phyloP scores from a whole-genome alignment of 2,113 vertebrate genomes.

The Peromyscus maniculatus region DNA sequence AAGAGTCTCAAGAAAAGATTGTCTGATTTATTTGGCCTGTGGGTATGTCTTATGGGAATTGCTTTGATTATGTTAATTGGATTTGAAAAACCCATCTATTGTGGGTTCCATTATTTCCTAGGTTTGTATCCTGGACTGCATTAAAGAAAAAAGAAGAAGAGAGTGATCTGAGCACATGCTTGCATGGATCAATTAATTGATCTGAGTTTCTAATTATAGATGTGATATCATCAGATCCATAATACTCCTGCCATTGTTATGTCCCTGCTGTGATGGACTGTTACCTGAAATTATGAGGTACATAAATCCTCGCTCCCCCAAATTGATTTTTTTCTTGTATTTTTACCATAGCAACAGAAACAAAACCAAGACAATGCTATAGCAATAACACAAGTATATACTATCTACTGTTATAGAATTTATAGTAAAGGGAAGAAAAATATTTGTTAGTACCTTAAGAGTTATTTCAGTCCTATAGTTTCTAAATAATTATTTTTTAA shows the following conservation, averaged over 20 bases:
- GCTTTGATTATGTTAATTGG: no score
- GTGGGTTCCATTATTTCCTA: no score
- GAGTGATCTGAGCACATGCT: no score
- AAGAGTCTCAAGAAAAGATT: no score
- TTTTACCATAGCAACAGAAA: neutral
- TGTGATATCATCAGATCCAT: neutral
- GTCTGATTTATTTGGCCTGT: no score
- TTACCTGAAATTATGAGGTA: neutral
- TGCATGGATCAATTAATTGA: neutral
- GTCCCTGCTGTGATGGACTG: neutral
- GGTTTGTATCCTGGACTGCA: no score
- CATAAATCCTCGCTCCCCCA: neutral
- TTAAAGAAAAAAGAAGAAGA: no score
- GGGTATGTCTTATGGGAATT: no score
- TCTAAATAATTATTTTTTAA: neutral
- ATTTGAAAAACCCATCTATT: no score
- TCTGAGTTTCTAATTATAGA: neutral
- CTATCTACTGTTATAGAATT: neutral
- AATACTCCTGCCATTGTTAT: neutral
- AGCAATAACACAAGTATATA: neutral
- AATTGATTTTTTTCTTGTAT: neutral
- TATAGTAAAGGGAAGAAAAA: neutral
- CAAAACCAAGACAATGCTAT: neutral
- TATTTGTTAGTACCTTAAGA: neutral
- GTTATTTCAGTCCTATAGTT: neutral